These are phyloP conservation scores for Sinocyclocheilus anophthalmus DNA, from an alignment of 2,113 vertebrate species.

Conservation along the genomic window DNA sequence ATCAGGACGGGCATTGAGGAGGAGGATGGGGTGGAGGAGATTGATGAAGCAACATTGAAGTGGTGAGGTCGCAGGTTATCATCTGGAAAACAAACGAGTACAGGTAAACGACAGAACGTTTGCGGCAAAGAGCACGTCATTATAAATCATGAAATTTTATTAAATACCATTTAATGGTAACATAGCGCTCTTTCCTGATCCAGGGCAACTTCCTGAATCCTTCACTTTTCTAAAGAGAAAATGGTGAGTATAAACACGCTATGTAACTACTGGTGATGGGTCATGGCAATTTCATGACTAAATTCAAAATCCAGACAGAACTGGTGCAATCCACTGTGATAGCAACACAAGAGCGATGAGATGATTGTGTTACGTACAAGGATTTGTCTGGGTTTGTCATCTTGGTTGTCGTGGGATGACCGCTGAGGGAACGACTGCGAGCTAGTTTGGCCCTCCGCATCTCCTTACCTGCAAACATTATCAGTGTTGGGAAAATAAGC, in stretches of 20 bases:
- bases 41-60: constrained; percentile 69
- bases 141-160: neutral
- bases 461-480: constrained; percentile 83
- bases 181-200: constrained; percentile 59
- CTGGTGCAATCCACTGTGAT: neutral
- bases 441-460: constrained; percentile 90
- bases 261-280: neutral
- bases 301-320: neutral
- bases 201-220: constrained; percentile 61
- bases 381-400: constrained; percentile 82
- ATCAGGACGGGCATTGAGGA: constrained; percentile 77
- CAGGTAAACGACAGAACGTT: neutral
- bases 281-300: neutral
- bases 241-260: neutral
- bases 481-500: neutral
- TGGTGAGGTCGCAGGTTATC: constrained; percentile 79
- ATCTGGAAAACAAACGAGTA: constrained; percentile 73
- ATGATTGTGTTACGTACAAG: constrained; percentile 76
- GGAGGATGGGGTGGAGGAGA: constrained; percentile 72
- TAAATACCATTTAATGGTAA: constrained; percentile 61
- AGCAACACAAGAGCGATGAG: neutral
- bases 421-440: constrained; percentile 92
- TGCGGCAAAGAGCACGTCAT: neutral
- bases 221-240: constrained; percentile 58
- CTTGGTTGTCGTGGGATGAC: constrained; percentile 86